Evolutionary conservation across 1,140 invertebrate genomes (phyloP).

Genomic region (Trachymyrmex septentrionalis): DNA sequence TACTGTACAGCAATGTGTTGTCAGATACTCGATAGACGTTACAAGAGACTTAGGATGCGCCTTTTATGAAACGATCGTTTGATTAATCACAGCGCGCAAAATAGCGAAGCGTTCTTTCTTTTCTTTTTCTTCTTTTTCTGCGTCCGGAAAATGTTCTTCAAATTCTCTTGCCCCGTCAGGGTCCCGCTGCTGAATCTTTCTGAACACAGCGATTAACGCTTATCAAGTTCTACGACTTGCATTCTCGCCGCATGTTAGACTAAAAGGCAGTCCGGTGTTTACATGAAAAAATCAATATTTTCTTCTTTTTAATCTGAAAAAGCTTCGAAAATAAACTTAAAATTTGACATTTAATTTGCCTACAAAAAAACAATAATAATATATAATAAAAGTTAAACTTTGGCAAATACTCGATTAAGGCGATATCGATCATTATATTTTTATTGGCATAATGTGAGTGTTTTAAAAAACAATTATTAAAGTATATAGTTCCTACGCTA

Average conservation of each 20-base stretch:
- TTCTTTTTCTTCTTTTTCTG: not conserved
- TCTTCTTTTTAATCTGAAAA: not conserved
- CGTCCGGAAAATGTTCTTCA: slow-evolving; percentile 4
- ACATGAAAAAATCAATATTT: not conserved
- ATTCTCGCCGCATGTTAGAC: slow-evolving; percentile 42
- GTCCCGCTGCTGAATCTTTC: slow-evolving; percentile 6
- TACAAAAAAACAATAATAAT: not conserved
- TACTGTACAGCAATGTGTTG: slow-evolving; percentile 83
- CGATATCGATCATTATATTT: not conserved
- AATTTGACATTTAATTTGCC: not conserved
- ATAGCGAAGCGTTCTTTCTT: slow-evolving; percentile 45
- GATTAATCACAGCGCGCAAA: slow-evolving; percentile 58
- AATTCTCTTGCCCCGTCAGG: not conserved
- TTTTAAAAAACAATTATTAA: not conserved
- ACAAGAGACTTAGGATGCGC: slow-evolving; percentile 43
- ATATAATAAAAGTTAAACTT: not conserved
- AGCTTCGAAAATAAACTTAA: not conserved
- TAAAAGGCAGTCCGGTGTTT: not conserved
- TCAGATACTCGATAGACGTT: slow-evolving; percentile 76
- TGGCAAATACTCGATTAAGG: not conserved
- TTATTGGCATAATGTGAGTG: not conserved
- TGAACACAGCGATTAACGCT: slow-evolving; percentile 45
- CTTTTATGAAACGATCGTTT: slow-evolving; percentile 46
- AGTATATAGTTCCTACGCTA: not conserved
- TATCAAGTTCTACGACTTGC: slow-evolving; percentile 24